A percentile compares a stretch with the other conserved stretches of the same genome.
phyloP scores from a whole-genome alignment of 2,888 invertebrate genomes.

The Cheilosia pagana region DNA sequence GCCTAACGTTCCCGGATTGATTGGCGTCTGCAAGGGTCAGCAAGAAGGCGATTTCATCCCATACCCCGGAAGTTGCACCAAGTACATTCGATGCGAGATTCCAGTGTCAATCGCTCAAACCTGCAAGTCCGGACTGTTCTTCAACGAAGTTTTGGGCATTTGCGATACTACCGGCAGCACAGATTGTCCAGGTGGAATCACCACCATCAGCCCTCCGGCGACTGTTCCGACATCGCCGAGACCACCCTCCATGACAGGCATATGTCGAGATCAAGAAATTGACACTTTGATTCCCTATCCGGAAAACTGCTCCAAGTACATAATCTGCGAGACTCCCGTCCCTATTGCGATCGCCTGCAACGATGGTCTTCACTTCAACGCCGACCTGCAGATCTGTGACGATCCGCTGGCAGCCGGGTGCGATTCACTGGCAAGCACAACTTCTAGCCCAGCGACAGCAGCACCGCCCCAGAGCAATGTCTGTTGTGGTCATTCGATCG shows the following conservation, averaged over 20 bases:
- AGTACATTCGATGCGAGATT: conserved; percentile 72
- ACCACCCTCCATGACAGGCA: conserved; percentile 67
- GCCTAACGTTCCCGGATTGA: conserved; percentile 68
- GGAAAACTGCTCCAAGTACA: conserved; percentile 68
- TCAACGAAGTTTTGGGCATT: conserved; percentile 76
- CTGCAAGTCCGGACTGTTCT: conserved; percentile 78
- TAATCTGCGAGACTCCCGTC: conserved; percentile 72
- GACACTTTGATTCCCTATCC: conserved; percentile 72
- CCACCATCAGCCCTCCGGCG: conserved; percentile 31
- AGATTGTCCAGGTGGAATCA: conserved; percentile 68
- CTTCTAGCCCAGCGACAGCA: not conserved
- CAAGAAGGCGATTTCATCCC: conserved; percentile 59
- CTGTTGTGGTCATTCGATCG: conserved; percentile 44
- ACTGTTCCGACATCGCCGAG: conserved; percentile 22
- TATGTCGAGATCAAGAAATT: conserved; percentile 62
- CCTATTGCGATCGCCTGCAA: conserved; percentile 66
- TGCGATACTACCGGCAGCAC: conserved; percentile 78
- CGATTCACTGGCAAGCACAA: conserved; percentile 9
- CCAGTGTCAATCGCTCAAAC: conserved; percentile 66
- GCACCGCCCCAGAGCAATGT: conserved; percentile 27
- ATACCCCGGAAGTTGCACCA: conserved; percentile 68
- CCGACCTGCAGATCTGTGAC: conserved; percentile 65
- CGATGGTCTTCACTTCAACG: conserved; percentile 66
- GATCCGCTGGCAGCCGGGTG: conserved; percentile 68
- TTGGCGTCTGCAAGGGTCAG: conserved; percentile 69